Base-by-base conservation (phyloP, 2,888 invertebrate species). In the Neoscelio sp. region DNA sequence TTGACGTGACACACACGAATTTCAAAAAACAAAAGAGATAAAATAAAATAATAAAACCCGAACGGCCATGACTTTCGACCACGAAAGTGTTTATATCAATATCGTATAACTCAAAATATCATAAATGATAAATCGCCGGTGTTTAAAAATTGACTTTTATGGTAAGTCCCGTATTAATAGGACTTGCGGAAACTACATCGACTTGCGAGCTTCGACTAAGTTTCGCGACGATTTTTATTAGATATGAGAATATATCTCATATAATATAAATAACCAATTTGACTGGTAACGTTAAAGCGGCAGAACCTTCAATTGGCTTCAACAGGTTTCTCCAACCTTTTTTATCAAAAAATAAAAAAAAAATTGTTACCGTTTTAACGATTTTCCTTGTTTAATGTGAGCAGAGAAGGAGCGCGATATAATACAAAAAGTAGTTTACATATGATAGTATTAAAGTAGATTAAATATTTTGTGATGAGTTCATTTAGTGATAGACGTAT, bases 251-350 rank as follows among this genome's bases (percentile, higher is more conserved):
- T 44, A 65, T 65, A 58, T 67, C 60, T 48, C 35, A 56, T 50
- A 54, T 62, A 48, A 0, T 46, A 74, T 50, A 58, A 64, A 74
- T 50, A 74, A 50, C 20, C 54, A 65, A 64, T 64, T 78, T 67
- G 73, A 78, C 78, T 74, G 62, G 30, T 70, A 40, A 20, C 13
- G 40, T 23, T 18, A 8, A 38, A 12, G 3, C 4, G 13, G 13
- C 12, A 26, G n/a, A 30, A 28, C 56, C 38, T 35, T 42, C 68
- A 52, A 70, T 54, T 76, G 58, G 56, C 48, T 64, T 23, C 12
- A 12, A 33, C 73, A 78, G 78, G 60, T 78, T 73, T 78, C 78
- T 78, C 73, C 78, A 78, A 67, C 73, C 33, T 62, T 77, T 78
- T 78, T 74, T 78, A 78, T 26, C 38, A 46, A 68, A 54, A 58